A percentile compares a stretch with the other conserved stretches of the same genome.
Evolutionary conservation across 2,888 invertebrate species (phyloP).

Genomic region (Sturmia bella): DNA sequence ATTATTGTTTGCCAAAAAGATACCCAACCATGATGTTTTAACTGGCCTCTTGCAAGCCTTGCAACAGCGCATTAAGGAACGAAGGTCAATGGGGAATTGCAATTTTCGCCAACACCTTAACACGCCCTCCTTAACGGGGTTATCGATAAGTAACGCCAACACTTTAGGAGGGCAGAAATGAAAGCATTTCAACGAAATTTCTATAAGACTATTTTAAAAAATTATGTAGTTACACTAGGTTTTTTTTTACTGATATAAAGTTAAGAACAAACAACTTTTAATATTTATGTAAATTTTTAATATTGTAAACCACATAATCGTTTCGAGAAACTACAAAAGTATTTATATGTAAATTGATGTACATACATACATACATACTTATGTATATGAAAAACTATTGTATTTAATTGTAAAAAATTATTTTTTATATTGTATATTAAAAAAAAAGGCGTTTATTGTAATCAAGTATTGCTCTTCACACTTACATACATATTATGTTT

Average conservation of each 20-base stretch:
- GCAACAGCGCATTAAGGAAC: slow-evolving; percentile 90
- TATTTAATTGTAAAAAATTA: slow-evolving; percentile 54
- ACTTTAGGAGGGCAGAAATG: slow-evolving; percentile 36
- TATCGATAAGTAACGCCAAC: slow-evolving; percentile 42
- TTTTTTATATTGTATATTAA: slow-evolving; percentile 51
- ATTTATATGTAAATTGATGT: slow-evolving; percentile 11
- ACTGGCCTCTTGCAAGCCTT: slow-evolving; percentile 90
- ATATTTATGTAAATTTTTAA: background rate
- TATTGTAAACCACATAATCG: slow-evolving; percentile 1
- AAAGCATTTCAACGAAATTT: slow-evolving; percentile 30
- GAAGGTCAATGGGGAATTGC: slow-evolving; percentile 79
- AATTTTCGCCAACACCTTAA: slow-evolving; percentile 78
- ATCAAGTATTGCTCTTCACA: slow-evolving; percentile 52
- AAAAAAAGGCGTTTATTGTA: background rate
- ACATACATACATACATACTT: slow-evolving; percentile 7
- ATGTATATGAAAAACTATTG: slow-evolving; percentile 31
- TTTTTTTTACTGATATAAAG: slow-evolving; percentile 7
- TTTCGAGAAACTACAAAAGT: background rate
- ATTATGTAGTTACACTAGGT: slow-evolving; percentile 64
- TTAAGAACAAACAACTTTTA: background rate
- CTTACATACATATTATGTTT: slow-evolving; percentile 49
- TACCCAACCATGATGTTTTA: slow-evolving; percentile 94
- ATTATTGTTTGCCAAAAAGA: slow-evolving; percentile 92
- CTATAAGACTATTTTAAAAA: slow-evolving; percentile 57
- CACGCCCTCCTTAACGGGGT: slow-evolving; percentile 67